phyloP scores from a whole-genome alignment of 2,888 invertebrate species.

The Eupeodes latifasciatus region DNA sequence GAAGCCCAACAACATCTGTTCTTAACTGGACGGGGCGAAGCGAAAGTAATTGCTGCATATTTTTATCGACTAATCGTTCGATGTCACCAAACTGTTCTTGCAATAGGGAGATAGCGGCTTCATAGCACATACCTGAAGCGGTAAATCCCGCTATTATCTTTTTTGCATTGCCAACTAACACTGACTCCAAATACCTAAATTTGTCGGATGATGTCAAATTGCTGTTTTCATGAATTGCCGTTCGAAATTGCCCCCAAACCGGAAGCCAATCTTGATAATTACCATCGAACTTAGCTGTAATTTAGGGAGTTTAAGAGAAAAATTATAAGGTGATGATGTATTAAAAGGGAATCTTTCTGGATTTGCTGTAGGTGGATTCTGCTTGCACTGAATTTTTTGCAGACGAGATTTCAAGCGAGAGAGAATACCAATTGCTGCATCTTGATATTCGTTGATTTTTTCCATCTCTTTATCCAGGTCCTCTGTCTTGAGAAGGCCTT shows the following conservation, averaged over 20 bases:
- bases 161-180: conserved; percentile 46
- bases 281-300: conserved; percentile 25
- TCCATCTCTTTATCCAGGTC: conserved; percentile 38
- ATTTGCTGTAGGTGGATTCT: not conserved
- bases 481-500: conserved; percentile 31
- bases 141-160: conserved; percentile 47
- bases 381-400: not conserved
- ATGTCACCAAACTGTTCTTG: conserved; percentile 50
- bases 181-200: conserved; percentile 45
- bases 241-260: conserved; percentile 52
- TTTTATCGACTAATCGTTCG: conserved; percentile 28
- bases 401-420: conserved; percentile 11
- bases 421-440: conserved; percentile 26
- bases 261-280: conserved; percentile 41
- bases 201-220: conserved; percentile 19
- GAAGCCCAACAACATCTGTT: conserved; percentile 2
- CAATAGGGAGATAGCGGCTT: no score
- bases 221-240: conserved; percentile 31
- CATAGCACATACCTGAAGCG: no score
- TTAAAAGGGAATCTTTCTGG: no score
- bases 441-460: conserved; percentile 34
- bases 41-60: conserved; percentile 19
- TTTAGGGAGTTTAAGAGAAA: conserved; percentile 8
- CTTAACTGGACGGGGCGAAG: conserved; percentile 5
- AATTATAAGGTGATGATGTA: not conserved